Base-by-base conservation (phyloP, 2,888 invertebrate species). In the Orchesellides sinensis region DNA sequence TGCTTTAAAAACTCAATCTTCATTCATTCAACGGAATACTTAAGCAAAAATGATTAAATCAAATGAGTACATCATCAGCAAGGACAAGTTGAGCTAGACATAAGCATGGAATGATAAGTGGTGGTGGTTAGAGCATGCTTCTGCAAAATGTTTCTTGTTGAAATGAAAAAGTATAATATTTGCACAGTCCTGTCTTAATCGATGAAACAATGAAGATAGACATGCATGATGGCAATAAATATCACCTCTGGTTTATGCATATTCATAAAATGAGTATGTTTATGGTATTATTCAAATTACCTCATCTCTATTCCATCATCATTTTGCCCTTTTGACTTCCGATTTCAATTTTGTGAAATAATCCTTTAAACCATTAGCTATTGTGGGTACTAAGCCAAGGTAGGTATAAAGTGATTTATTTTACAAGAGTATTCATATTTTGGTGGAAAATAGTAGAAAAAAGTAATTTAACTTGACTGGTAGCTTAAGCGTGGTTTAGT, bases 1-100 rank as follows among this genome's bases (percentile, higher is more conserved):
- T 40, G 65, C 59, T 23, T 66, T 72, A 79, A 79, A 73, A 70
- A 63, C 78, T 78, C 63, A 74, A 74, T 81, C 66, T 66, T 32
- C 72, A 72, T 72, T 72, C 72, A 72, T 72, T 72, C 17, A 8
- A 29, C 29, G 32, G 59, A 52, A 49, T 40, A 68, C 47, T 59
- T n/a, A n/a, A n/a, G 32, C 27, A 19, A 70, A 52, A 52, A 69
- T 32, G 40, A 32, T 21, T 70, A 35, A 17, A 56, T n/a, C n/a
- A n/a, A n/a, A n/a, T n/a, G n/a, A n/a, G n/a, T n/a, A n/a, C n/a
- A n/a, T n/a, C n/a, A n/a, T n/a, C n/a, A n/a, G n/a, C n/a, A n/a
- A n/a, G n/a, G n/a, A n/a, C n/a, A n/a, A n/a, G n/a, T n/a, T n/a
- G n/a, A n/a, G n/a, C n/a, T n/a, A n/a, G n/a, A n/a, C n/a, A n/a